Conservation (phyloP, 1,140 invertebrate genomes). For the Vollenhovia emeryi region DNA sequence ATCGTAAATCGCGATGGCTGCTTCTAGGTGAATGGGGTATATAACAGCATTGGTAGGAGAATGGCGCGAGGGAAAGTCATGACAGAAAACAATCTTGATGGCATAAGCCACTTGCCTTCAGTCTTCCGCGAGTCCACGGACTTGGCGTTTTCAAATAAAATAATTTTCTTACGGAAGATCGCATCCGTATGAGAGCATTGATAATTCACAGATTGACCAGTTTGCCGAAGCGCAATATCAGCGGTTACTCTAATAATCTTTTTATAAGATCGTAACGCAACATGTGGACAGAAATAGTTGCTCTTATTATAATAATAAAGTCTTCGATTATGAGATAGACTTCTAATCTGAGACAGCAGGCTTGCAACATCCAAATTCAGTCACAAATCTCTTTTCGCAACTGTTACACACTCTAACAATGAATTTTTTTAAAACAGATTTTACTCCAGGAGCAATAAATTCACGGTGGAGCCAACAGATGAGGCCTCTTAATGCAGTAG, state of each 20-base stretch:
- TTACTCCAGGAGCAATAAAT: too few species aligned
- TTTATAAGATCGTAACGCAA: neutral
- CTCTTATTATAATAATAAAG: neutral
- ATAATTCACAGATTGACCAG: neutral
- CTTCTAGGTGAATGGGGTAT: slow-evolving; percentile 56
- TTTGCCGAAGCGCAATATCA: neutral
- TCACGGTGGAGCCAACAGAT: too few species aligned
- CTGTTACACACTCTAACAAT: too few species aligned
- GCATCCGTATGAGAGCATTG: neutral
- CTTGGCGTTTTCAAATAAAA: neutral
- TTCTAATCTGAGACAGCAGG: too few species aligned
- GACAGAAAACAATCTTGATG: slow-evolving; percentile 50
- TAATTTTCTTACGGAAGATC: neutral
- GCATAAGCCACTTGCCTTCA: slow-evolving; percentile 29
- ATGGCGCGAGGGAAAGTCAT: slow-evolving; percentile 37
- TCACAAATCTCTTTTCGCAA: too few species aligned
- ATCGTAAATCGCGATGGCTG: slow-evolving; percentile 63
- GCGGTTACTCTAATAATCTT: neutral
- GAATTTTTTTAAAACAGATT: too few species aligned
- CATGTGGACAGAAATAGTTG: neutral
- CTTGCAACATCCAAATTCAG: too few species aligned
- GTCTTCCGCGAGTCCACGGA: neutral
- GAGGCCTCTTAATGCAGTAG: too few species aligned
- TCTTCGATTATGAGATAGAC: too few species aligned
- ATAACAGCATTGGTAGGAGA: slow-evolving; percentile 46